Evolutionary conservation across 2,113 vertebrate genomes (phyloP).

Genomic region (Lampris incognitus): DNA sequence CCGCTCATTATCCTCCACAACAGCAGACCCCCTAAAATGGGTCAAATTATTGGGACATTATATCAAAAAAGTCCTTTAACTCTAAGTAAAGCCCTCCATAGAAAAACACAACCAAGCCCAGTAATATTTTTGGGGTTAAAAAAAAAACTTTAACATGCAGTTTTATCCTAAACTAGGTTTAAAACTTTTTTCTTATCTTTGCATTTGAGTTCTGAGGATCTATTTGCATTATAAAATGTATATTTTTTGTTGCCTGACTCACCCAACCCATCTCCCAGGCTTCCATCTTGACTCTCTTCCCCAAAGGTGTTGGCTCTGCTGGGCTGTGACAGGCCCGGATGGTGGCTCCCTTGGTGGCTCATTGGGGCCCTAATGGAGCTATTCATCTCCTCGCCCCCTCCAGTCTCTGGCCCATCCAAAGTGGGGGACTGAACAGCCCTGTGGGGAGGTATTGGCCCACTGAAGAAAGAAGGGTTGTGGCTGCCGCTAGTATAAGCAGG

Average conservation of each 20-base stretch:
- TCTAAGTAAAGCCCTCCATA: too few species aligned
- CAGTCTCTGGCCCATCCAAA: constrained; percentile 84
- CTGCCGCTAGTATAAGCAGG: constrained; percentile 83
- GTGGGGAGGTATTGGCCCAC: constrained; percentile 84
- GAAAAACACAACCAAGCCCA: too few species aligned
- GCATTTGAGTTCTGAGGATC: too few species aligned
- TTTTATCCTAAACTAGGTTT: too few species aligned
- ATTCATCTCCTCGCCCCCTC: constrained; percentile 86
- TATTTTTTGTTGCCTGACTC: constrained; percentile 60
- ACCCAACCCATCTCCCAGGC: constrained; percentile 90
- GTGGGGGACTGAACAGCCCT: constrained; percentile 89
- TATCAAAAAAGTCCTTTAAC: not conserved
- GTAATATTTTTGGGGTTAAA: too few species aligned
- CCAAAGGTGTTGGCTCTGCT: constrained; percentile 89
- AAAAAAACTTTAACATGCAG: too few species aligned
- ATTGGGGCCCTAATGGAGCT: constrained; percentile 87
- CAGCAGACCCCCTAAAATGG: not conserved
- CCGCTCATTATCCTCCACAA: not conserved
- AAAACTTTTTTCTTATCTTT: too few species aligned
- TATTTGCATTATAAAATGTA: too few species aligned
- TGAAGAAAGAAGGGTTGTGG: constrained; percentile 89
- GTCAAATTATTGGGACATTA: not conserved
- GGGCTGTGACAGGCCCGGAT: constrained; percentile 85
- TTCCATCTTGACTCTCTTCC: constrained; percentile 89
- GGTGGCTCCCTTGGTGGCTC: constrained; percentile 84